phyloP scores from a whole-genome alignment of 1,140 invertebrate species.

The Cyclina sinensis region DNA sequence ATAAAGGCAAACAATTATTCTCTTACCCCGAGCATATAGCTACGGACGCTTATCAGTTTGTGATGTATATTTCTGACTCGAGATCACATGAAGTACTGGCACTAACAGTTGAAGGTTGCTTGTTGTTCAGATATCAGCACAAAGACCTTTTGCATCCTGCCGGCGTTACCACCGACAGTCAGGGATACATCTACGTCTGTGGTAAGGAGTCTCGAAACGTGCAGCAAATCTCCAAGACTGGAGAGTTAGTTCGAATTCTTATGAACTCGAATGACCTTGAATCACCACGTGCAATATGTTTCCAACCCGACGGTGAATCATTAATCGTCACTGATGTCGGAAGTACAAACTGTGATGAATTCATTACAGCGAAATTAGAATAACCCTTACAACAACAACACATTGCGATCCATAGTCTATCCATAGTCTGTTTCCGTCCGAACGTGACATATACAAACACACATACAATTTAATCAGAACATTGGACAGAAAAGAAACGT shows the following conservation, averaged over 20 bases:
- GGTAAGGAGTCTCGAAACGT: constrained; percentile 63
- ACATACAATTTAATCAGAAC: no score
- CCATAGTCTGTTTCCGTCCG: no score
- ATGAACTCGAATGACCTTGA: constrained; percentile 5
- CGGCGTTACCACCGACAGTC: constrained; percentile 38
- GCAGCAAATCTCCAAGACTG: constrained; percentile 34
- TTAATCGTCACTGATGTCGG: constrained; percentile 37
- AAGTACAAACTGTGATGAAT: constrained; percentile 35
- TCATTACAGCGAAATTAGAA: constrained; percentile 13
- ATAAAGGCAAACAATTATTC: constrained; percentile 19
- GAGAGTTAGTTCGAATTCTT: constrained; percentile 41
- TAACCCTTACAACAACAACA: constrained; percentile 2
- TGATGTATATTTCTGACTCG: constrained; percentile 57
- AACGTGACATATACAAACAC: no score
- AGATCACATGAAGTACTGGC: neutral
- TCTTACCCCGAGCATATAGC: constrained; percentile 57
- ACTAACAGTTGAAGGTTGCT: constrained; percentile 27
- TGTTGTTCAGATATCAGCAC: constrained; percentile 49
- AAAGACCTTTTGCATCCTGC: constrained; percentile 1
- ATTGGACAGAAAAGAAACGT: no score
- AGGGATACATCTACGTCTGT: constrained; percentile 53
- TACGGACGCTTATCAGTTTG: constrained; percentile 25
- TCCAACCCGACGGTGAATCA: constrained; percentile 37
- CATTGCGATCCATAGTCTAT: no score
- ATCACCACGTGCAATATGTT: constrained; percentile 44